Base-by-base conservation (phyloP, 2,888 invertebrate genomes). In the Cyclophora albipunctata region DNA sequence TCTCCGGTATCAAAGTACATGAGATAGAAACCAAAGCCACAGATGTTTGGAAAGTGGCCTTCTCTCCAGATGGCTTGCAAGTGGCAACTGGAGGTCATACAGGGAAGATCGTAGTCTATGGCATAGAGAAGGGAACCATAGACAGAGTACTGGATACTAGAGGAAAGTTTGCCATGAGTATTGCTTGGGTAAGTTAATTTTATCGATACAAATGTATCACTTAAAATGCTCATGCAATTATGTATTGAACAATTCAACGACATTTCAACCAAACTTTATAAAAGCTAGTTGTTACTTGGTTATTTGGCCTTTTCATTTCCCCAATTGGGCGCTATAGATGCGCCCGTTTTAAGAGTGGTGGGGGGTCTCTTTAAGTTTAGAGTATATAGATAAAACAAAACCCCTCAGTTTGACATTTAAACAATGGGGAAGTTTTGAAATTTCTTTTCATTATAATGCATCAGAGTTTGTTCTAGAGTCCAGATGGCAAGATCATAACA, bases 31-130 rank as follows among this genome's bases (percentile, higher is more conserved):
- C 95, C 40, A 96, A 95, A 0, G 95, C 96, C 0, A 93, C 94
- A 0, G 96, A 98, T 84, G 91, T 96, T 37, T 99, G 98, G 98
- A 96, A 96, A 0, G 93, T 98, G 0, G 93, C 93, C 3, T 98
- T 98, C 78, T 98, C 98, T 0, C 97, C 98, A 0, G 96, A 97
- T 73, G 95, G 96, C 54, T 93, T 93, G 65, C 93, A 92, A 68
- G 91, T 99, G 6, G 96, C 97, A 7, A 95, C 97, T 3, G 98
- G 98, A 0, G 95, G 96, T 58, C 96, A 97, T 73, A 93, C 94
- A 4, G 98, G 98, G 4, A 97, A 97, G 87, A 94, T 99, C 53
- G 93, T 95, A 51, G 86, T 98, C 62, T 98, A 96, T 81, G 93
- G 92, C 60, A 94, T 96, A 0, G 95, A 95, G 70, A 93, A 92